Base-by-base conservation (phyloP, 2,888 invertebrate species). In the Tryphoninae sp. region DNA sequence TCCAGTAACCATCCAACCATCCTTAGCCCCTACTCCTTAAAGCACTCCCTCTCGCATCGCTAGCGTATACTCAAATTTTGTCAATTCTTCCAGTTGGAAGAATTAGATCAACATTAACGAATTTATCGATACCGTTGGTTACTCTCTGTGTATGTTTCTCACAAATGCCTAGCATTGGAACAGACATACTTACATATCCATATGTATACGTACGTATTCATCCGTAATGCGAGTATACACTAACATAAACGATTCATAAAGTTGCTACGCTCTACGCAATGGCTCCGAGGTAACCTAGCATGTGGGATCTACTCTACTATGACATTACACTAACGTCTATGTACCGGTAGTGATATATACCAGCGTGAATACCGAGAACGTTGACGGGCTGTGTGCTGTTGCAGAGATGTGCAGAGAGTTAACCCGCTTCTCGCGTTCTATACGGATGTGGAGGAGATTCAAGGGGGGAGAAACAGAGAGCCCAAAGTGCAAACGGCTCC, bases 221-320 rank as follows among this genome's bases (percentile, higher is more conserved):
- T n/a, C 51, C n/a, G 51, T 51, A 11, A 61, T 62, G 61, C 19
- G 51, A 45, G 64, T 59, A 23, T 49, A 51, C 33, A 45, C 65
- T 61, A 74, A 81, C 71, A 61, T 62, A 62, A 77, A 62, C 68
- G 68, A 68, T 80, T 75, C 58, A 75, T 65, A 75, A 75, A 75
- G 75, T 45, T 13, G 26, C 58, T 45, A n/a, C 26, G 64, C 40
- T 58, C 51, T 72, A 61, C 53, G 53, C 62, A 13, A 22, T 19
- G 40, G 49, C 73, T 51, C 53, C n/a, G 23, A n/a, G 59, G 59
- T 33, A 33, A 51, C 68, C 19, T 61, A 11, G 55, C 64, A 23
- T 33, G 51, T 33, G 42, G 3, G n/a, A 62, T 73, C 7, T 19
- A 33, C 73, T 79, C 42, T 69, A 33, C 62, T 42, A 45, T 22